Evolutionary conservation across 2,888 invertebrate genomes (phyloP), one percentile per base, ranked within the genome.

Genomic region (Microctonus brassicae): DNA sequence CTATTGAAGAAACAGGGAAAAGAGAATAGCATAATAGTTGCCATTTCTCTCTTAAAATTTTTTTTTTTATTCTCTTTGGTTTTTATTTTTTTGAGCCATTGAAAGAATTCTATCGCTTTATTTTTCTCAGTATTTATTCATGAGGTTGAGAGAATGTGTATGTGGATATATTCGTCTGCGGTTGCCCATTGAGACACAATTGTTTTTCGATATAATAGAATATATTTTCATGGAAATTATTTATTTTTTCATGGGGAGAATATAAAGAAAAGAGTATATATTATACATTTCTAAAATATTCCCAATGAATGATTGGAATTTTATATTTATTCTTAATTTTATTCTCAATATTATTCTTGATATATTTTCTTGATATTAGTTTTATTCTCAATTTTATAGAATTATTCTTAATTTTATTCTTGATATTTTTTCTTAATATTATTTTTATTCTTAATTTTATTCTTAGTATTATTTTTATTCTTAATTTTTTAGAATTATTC

Each of bases 71-170:
- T 58, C n/a, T 17, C n/a, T 29, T 58, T 58, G 6, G 17, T 47
- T 55, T n/a, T 55, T 22, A 1, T 26, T 26, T 55, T 26, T 26
- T 55, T 24, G 11, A 11, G 42, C 26, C 22, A 58, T 34, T 34
- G 17, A 34, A 47, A 4, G 6, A 47, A 47, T 47, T 47, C 47
- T 17, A 47, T 47, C 17, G 17, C 47, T 47, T 20, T n/a, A 47
- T 47, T 47, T 47, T 47, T 47, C 47, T 47, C 47, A n/a, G 47
- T 47, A 47, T 47, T 47, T 47, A 47, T 47, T 47, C 47, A 47
- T 47, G 47, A 47, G 17, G 6, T 47, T 7, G 17, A 17, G 29
- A n/a, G n/a, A n/a, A n/a, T n/a, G n/a, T n/a, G n/a, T n/a, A n/a
- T n/a, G 47, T 17, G 17, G 1, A n/a, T 47, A 17, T 9, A 17